These are phyloP conservation scores for Periophthalmus modestus DNA, from an alignment of 2,113 vertebrate genomes.

Conservation along the genomic window DNA sequence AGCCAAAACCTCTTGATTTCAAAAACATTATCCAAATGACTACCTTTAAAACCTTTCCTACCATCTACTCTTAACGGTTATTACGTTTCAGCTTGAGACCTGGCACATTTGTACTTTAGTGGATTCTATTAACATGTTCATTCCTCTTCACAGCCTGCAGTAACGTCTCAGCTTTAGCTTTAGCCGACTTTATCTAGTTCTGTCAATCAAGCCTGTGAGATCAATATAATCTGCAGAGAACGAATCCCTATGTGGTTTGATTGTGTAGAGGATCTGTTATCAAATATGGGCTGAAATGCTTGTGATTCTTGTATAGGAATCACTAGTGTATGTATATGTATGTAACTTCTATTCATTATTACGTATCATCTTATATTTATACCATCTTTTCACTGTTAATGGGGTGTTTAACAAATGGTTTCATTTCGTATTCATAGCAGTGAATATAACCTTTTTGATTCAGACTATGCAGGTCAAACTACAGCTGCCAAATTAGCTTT, in stretches of 20 bases:
- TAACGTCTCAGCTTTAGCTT: no score
- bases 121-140: not conserved
- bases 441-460: no score
- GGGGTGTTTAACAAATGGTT: no score
- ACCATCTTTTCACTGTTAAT: no score
- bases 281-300: not conserved
- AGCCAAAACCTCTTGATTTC: no score
- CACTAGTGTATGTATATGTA: not conserved
- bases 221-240: not conserved
- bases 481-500: no score
- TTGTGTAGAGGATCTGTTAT: not conserved
- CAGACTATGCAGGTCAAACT: no score
- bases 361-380: no score
- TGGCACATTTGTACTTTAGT: not conserved
- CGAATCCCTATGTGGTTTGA: not conserved
- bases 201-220: not conserved
- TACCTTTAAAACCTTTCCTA: no score
- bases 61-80: not conserved
- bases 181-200: not conserved
- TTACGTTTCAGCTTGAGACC: not conserved
- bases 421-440: no score
- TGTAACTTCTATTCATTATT: no score
- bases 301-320: not conserved
- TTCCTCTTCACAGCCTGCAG: not conserved
- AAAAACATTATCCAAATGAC: no score